A percentile compares a stretch with the other conserved stretches of the same genome.
Evolutionary conservation across 2,888 invertebrate species (phyloP).

Genomic region (Digitonthophagus gazella): DNA sequence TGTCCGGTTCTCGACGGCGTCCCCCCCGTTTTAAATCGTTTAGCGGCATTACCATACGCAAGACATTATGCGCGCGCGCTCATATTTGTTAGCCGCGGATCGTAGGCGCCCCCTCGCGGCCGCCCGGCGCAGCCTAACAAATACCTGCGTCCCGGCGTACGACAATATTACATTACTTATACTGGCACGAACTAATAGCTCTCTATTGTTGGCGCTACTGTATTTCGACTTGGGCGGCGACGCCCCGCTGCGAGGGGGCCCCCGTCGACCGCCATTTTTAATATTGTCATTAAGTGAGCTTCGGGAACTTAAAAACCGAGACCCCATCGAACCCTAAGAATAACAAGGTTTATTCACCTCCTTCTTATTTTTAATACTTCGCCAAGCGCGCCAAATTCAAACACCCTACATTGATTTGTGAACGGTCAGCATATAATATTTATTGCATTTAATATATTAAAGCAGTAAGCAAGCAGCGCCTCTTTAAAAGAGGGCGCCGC

Average conservation of each 20-base stretch:
- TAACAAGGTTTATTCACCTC: too few relatives aligned
- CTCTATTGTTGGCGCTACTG: conserved; percentile 49
- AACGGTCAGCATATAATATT: too few relatives aligned
- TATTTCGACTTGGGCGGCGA: conserved; percentile 49
- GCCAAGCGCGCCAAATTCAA: too few relatives aligned
- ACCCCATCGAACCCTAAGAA: too few relatives aligned
- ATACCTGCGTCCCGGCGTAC: conserved; percentile 37
- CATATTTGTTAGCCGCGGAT: conserved; percentile 14
- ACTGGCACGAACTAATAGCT: conserved; percentile 39
- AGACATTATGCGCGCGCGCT: conserved; percentile 13
- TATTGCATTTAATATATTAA: too few relatives aligned
- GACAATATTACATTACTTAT: conserved; percentile 42
- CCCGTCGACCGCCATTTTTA: conserved; percentile 43
- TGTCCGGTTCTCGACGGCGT: neutral
- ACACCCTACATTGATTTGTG: too few relatives aligned
- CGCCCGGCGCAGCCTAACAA: conserved; percentile 32
- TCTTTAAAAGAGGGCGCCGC: too few relatives aligned
- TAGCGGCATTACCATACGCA: conserved; percentile 13
- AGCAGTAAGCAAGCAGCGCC: too few relatives aligned
- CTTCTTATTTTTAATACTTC: too few relatives aligned
- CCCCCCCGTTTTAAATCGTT: conserved; percentile 6
- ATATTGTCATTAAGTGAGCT: conserved; percentile 46
- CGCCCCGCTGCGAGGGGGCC: conserved; percentile 41
- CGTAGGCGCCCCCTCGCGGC: conserved; percentile 14
- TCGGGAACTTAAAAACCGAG: conserved; percentile 23